phyloP scores from a whole-genome alignment of 2,797 vertebrate species.

The Lithobates sylvaticus region DNA sequence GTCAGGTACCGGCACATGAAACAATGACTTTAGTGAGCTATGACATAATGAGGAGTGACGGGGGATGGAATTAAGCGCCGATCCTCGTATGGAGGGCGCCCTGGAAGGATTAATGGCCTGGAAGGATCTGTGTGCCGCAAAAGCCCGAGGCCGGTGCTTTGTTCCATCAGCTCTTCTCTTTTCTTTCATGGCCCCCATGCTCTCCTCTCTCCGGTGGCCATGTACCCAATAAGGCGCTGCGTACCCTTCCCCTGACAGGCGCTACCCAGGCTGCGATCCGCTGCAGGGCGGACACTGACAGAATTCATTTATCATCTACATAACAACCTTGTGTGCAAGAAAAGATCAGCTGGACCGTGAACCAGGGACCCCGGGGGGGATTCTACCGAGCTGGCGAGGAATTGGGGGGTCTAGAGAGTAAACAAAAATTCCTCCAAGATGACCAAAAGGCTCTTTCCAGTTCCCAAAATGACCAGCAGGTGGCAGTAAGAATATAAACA shows the following conservation, averaged over 20 bases:
- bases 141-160: conserved; percentile 33
- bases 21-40: not conserved
- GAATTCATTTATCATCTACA: conserved; percentile 44
- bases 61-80: no score
- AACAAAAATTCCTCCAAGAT: not conserved
- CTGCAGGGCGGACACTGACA: conserved; percentile 44
- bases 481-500: no score
- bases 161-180: not conserved
- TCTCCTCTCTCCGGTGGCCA: conserved; percentile 10
- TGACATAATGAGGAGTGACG: not conserved
- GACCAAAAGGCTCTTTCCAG: not conserved
- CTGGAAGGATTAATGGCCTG: conserved; percentile 9
- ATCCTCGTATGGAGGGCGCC: no score
- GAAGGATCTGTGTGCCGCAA: not conserved
- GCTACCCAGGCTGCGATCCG: not conserved
- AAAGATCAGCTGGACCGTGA: conserved; percentile 25
- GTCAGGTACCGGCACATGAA: not conserved
- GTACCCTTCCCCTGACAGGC: conserved; percentile 1
- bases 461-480: not conserved
- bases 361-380: not conserved
- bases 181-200: conserved; percentile 17
- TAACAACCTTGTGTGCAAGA: conserved; percentile 47
- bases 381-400: not conserved
- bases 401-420: not conserved
- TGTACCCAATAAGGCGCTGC: not conserved